Percentiles rank a stretch among this genome's conserved stretches.
Conservation (phyloP, 2,888 invertebrate genomes). For the Ornithoptera priamus region DNA sequence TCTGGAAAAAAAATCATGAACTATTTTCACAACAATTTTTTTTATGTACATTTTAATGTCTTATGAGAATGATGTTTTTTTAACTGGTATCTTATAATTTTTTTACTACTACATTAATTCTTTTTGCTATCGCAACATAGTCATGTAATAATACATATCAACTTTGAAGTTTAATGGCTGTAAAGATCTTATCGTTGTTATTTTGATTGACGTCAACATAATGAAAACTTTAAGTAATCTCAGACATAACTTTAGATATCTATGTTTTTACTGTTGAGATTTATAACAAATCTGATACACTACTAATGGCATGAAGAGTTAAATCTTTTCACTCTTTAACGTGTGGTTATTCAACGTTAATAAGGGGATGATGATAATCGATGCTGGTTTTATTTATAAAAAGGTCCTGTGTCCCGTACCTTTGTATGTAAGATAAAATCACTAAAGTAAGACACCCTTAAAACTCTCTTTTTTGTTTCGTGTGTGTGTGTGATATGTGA, state of each 20-base stretch:
- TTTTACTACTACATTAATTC: neutral
- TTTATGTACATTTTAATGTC: no score
- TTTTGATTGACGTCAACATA: constrained; percentile 43
- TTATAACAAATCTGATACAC: neutral
- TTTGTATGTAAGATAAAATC: constrained; percentile 27
- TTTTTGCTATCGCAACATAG: neutral
- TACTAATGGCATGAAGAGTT: neutral
- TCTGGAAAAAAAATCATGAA: no score
- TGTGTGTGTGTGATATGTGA: no score
- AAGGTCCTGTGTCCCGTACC: constrained; percentile 2
- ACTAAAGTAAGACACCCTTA: neutral
- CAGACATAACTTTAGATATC: constrained; percentile 27
- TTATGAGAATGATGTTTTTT: no score
- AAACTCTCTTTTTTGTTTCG: neutral
- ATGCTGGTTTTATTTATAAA: neutral
- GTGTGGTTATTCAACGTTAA: neutral
- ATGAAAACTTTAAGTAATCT: constrained; percentile 35
- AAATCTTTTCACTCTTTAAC: neutral
- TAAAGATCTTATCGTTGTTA: constrained; percentile 15
- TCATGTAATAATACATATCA: neutral
- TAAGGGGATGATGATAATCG: constrained; percentile 11
- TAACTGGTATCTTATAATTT: neutral
- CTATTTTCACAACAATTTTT: no score
- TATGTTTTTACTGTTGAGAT: neutral
- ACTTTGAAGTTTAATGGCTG: constrained; percentile 3